Conservation (phyloP, 1,140 invertebrate genomes). For the Musca vetustissima region DNA sequence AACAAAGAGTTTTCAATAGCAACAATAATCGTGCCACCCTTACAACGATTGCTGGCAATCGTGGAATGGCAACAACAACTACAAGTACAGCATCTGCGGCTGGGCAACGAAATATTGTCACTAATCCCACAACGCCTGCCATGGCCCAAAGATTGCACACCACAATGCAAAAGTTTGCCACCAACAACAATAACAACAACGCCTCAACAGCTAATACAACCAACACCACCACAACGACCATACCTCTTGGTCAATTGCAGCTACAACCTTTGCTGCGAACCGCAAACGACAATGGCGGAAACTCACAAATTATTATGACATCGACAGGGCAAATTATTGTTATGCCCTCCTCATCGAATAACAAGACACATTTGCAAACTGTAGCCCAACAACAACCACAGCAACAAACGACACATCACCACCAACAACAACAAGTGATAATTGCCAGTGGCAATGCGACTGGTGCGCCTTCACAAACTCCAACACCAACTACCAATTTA, state of each 20-base stretch:
- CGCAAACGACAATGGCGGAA: slow-evolving; percentile 28
- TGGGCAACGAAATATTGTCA: background rate
- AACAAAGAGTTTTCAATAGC: slow-evolving; percentile 1
- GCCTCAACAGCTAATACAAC: background rate
- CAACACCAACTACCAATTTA: slow-evolving; percentile 18
- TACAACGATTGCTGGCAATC: slow-evolving; percentile 21
- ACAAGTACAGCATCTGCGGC: background rate
- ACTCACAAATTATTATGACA: slow-evolving; percentile 52
- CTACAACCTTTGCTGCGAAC: slow-evolving; percentile 27
- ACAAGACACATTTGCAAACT: slow-evolving; percentile 35
- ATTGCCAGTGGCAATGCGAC: slow-evolving; percentile 17
- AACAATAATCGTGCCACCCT: slow-evolving; percentile 8
- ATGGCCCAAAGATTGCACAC: slow-evolving; percentile 26
- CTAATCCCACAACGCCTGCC: background rate
- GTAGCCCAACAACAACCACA: slow-evolving; percentile 22
- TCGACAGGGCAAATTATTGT: slow-evolving; percentile 57
- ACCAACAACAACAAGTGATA: slow-evolving; percentile 12
- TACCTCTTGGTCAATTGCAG: slow-evolving; percentile 18
- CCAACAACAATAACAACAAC: background rate
- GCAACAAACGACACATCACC: slow-evolving; percentile 32
- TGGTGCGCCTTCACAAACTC: slow-evolving; percentile 30
- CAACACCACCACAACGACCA: background rate
- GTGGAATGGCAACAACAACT: slow-evolving; percentile 21
- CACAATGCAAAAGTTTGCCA: slow-evolving; percentile 25
- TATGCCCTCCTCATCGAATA: slow-evolving; percentile 55